A percentile compares a stretch with the other conserved stretches of the same genome.
These are phyloP conservation scores for Monodelphis domestica DNA, from an alignment of 2,797 vertebrate species.

Conservation along the genomic window DNA sequence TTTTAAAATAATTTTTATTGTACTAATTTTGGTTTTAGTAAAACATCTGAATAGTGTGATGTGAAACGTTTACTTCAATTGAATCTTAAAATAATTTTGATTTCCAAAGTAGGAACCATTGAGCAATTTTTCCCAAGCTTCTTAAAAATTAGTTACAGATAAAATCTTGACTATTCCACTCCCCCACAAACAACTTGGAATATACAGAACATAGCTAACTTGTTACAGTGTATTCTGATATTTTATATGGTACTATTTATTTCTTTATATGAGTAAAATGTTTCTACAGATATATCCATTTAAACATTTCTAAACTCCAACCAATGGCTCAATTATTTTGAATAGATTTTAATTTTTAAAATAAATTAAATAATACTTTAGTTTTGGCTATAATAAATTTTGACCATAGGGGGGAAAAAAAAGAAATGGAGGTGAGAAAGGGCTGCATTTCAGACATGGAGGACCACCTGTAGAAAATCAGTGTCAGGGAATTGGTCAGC, in stretches of 20 bases:
- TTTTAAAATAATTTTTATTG: conserved; percentile 81
- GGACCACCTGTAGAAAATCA: neutral
- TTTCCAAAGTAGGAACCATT: conserved; percentile 73
- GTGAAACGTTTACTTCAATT: conserved; percentile 70
- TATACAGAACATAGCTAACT: conserved; percentile 63
- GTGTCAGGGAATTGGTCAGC: neutral
- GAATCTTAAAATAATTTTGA: conserved; percentile 65
- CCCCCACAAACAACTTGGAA: conserved; percentile 53
- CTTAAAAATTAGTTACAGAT: conserved; percentile 64
- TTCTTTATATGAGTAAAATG: conserved; percentile 38
- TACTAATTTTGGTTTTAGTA: conserved; percentile 79
- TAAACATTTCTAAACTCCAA: conserved; percentile 53
- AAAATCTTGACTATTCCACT: conserved; percentile 54
- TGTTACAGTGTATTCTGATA: conserved; percentile 46
- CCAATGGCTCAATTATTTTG: conserved; percentile 14
- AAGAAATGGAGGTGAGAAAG: neutral
- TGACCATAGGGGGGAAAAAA: too few species aligned
- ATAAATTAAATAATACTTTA: conserved; percentile 30
- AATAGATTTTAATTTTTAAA: conserved; percentile 47
- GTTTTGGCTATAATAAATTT: conserved; percentile 28
- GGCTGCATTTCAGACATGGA: neutral
- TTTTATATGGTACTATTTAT: conserved; percentile 36
- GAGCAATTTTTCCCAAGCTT: conserved; percentile 68
- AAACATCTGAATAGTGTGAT: conserved; percentile 69
- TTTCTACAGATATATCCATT: conserved; percentile 42